Evolutionary conservation across 2,113 vertebrate species (phyloP).

Genomic region (Rhinogobius similis): DNA sequence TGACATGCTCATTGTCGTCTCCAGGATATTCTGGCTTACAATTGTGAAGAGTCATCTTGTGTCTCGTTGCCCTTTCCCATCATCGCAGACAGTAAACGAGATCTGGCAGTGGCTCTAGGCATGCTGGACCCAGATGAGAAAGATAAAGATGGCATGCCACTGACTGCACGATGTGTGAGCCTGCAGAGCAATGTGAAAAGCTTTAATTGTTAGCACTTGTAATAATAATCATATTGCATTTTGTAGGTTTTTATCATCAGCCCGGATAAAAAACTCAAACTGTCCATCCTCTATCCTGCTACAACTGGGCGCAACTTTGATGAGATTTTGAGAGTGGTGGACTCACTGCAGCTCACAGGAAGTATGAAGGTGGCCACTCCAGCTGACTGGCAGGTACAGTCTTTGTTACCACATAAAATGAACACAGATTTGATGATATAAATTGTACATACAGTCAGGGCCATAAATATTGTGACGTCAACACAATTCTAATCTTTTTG

Average conservation of each 20-base stretch:
- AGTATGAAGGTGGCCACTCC: constrained; percentile 86
- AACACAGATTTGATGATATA: background rate
- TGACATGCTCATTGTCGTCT: background rate
- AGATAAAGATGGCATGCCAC: constrained; percentile 85
- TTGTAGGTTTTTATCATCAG: constrained; percentile 89
- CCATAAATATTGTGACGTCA: too few relatives aligned
- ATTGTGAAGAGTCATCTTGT: constrained; percentile 68
- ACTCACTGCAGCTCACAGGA: constrained; percentile 89
- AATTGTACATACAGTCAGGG: too few relatives aligned
- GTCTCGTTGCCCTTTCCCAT: constrained; percentile 89
- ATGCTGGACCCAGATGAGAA: constrained; percentile 90
- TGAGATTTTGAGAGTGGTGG: constrained; percentile 90
- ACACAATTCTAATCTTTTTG: too few relatives aligned
- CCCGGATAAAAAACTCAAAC: constrained; percentile 91
- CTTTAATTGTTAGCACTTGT: background rate
- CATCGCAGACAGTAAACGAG: constrained; percentile 86
- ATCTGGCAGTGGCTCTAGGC: constrained; percentile 86
- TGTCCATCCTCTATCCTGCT: constrained; percentile 91
- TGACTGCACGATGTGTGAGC: constrained; percentile 91
- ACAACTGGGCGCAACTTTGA: constrained; percentile 94
- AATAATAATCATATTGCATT: background rate
- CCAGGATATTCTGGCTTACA: constrained; percentile 92
- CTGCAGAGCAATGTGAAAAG: background rate
- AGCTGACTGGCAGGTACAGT: constrained; percentile 89
- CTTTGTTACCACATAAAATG: background rate